phyloP scores from a whole-genome alignment of 2,888 invertebrate species.

The Spilarctia lutea region DNA sequence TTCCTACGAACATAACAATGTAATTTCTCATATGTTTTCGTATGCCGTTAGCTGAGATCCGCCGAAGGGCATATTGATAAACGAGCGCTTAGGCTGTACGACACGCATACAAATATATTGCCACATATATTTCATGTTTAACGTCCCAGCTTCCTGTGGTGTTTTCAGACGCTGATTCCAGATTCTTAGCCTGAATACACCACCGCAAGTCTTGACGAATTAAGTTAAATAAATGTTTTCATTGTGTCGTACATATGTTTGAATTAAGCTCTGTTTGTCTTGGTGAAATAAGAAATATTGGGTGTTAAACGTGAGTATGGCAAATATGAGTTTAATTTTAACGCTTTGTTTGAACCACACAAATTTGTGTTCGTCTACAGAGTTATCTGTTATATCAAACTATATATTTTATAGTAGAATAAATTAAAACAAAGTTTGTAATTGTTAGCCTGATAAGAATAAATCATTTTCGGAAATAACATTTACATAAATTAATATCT shows the following conservation, averaged over 20 bases:
- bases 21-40: conserved; percentile 64
- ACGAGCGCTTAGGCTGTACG: conserved; percentile 71
- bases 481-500: not conserved
- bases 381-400: not conserved
- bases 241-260: conserved; percentile 16
- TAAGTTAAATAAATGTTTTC: conserved; percentile 33
- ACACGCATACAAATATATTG: conserved; percentile 78
- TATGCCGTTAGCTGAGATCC: conserved; percentile 61
- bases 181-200: conserved; percentile 38
- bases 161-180: conserved; percentile 49
- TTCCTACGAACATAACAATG: conserved; percentile 50
- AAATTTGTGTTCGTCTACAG: not conserved
- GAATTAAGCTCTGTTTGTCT: conserved; percentile 6
- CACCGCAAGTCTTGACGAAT: conserved; percentile 23
- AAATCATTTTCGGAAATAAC: not conserved
- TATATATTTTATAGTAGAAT: not conserved
- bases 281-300: not conserved
- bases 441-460: not conserved
- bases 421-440: not conserved
- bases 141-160: conserved; percentile 52
- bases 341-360: not conserved
- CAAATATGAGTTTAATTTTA: not conserved
- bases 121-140: conserved; percentile 75
- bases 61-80: conserved; percentile 78
- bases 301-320: not conserved